These are phyloP conservation scores for Cephalophus harveyi DNA, from an alignment of 2,113 vertebrate genomes.

Conservation along the genomic window DNA sequence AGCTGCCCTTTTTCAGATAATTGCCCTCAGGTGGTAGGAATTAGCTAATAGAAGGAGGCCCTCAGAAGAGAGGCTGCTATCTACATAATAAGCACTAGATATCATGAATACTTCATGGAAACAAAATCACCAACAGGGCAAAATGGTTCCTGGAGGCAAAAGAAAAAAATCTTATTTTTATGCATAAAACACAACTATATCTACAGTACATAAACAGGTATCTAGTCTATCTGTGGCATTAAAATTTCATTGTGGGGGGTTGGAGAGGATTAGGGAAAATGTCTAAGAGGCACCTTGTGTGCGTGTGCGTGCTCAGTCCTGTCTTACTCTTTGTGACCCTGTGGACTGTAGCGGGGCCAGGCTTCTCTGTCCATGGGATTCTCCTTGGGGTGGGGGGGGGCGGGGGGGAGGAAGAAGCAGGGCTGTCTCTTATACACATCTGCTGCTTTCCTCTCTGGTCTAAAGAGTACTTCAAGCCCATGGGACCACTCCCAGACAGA, in stretches of 20 bases:
- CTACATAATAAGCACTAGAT: background rate
- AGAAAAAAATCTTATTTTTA: background rate
- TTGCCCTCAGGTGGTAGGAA: background rate
- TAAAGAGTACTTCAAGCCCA: background rate
- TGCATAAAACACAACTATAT: background rate
- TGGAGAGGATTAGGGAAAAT: background rate
- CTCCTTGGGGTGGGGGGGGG: background rate
- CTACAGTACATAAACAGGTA: background rate
- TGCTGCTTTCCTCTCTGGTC: background rate
- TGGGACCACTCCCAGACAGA: background rate
- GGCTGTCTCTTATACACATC: too few species aligned
- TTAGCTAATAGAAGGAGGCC: background rate
- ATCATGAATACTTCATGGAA: background rate
- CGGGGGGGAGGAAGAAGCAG: accelerated
- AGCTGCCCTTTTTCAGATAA: background rate
- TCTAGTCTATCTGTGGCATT: background rate
- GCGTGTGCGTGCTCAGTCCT: background rate
- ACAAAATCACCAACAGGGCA: background rate
- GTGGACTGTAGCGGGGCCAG: background rate
- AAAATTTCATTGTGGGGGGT: background rate
- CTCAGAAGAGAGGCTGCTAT: background rate
- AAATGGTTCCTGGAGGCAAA: background rate
- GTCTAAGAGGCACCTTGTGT: background rate
- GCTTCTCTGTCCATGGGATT: background rate
- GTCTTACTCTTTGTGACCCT: background rate